phyloP scores from a whole-genome alignment of 2,797 vertebrate genomes.

The Muraenolepis orangiensis region DNA sequence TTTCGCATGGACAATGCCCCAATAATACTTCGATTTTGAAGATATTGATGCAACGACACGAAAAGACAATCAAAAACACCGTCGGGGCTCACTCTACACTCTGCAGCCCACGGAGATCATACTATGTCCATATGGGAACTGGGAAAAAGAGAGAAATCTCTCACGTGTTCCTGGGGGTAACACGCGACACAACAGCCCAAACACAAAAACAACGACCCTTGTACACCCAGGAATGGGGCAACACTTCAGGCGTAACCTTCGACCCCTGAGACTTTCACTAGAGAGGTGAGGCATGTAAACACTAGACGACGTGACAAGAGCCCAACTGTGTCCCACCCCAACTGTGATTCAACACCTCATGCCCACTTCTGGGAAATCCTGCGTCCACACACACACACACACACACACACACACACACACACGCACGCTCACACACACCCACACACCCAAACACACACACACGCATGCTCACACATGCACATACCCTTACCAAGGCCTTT shows the following conservation, averaged over 20 bases:
- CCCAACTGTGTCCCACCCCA: not conserved
- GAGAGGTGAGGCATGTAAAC: constrained; percentile 34
- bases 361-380: not conserved
- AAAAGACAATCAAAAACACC: not conserved
- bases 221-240: not conserved
- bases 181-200: not conserved
- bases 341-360: not conserved
- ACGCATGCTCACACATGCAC: constrained; percentile 12
- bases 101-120: not conserved
- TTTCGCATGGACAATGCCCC: too few relatives aligned
- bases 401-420: constrained; percentile 19
- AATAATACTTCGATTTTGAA: too few relatives aligned
- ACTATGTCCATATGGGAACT: not conserved
- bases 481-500: constrained; percentile 92
- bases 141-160: not conserved
- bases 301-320: constrained; percentile 11
- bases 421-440: constrained; percentile 34
- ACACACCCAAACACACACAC: constrained; percentile 23
- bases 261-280: constrained; percentile 29
- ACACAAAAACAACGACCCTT: not conserved
- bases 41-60: too few relatives aligned
- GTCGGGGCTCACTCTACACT: too few relatives aligned
- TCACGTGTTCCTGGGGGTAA: not conserved
- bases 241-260: constrained; percentile 16
- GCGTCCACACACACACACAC: not conserved